Percentiles rank a stretch among this genome's conserved stretches.
Conservation (phyloP, 2,888 invertebrate genomes). For the Zaprionus bogoriensis region DNA sequence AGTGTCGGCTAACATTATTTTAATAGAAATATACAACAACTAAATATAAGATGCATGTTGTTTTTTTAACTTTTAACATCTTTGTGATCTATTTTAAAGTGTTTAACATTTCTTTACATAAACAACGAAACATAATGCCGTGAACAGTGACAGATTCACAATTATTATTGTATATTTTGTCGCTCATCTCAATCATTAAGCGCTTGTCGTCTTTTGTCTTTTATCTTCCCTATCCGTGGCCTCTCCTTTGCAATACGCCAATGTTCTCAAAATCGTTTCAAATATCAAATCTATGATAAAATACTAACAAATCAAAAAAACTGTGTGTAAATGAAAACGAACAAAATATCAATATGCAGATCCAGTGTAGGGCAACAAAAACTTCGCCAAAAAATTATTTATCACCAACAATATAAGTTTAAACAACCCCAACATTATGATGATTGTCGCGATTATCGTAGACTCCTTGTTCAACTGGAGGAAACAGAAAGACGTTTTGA, state of each 20-base stretch:
- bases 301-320: slow-evolving; percentile 13
- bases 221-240: slow-evolving; percentile 42
- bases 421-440: slow-evolving; percentile 82
- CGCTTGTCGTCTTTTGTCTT: slow-evolving; percentile 73
- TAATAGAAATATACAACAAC: too few relatives aligned
- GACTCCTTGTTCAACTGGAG: slow-evolving; percentile 95
- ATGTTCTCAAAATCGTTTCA: slow-evolving; percentile 42
- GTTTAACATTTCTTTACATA: too few relatives aligned
- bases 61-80: too few relatives aligned
- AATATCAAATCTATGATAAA: slow-evolving; percentile 14
- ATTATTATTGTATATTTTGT: slow-evolving; percentile 24
- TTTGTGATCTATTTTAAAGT: too few relatives aligned
- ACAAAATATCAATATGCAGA: slow-evolving; percentile 66
- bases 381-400: slow-evolving; percentile 80
- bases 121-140: slow-evolving; percentile 34
- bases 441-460: slow-evolving; percentile 84
- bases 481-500: slow-evolving; percentile 97
- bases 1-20: too few relatives aligned
- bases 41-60: too few relatives aligned
- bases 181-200: slow-evolving; percentile 60
- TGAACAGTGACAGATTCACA: slow-evolving; percentile 15
- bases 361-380: slow-evolving; percentile 83
- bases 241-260: slow-evolving; percentile 38
- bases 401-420: slow-evolving; percentile 81
- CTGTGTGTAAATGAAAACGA: slow-evolving; percentile 34